Evolutionary conservation across 2,797 vertebrate genomes (phyloP).

Genomic region (Mus minutoides): DNA sequence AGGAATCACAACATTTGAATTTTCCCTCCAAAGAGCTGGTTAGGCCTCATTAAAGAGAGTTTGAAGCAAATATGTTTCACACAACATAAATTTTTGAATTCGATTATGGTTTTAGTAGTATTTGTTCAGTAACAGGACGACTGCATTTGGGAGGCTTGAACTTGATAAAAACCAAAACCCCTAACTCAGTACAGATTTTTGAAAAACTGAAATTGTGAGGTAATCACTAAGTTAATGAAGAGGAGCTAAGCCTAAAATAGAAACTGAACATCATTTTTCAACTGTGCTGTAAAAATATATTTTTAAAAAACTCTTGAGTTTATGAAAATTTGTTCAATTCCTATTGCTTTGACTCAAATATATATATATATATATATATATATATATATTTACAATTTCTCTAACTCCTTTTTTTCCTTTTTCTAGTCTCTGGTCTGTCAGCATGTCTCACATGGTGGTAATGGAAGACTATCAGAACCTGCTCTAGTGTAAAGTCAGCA

Average conservation of each 20-base stretch:
- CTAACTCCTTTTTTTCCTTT: not conserved
- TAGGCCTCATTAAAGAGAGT: conserved; percentile 54
- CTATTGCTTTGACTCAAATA: not conserved
- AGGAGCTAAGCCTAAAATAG: not conserved
- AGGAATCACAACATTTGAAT: conserved; percentile 23
- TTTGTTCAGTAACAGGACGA: conserved; percentile 59
- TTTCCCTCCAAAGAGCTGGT: conserved; percentile 30
- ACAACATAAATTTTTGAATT: conserved; percentile 45
- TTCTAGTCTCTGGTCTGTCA: not conserved
- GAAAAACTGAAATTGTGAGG: conserved; percentile 32
- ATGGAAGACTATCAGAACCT: not conserved
- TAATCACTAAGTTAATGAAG: not conserved
- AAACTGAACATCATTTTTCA: not conserved
- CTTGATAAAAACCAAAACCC: conserved; percentile 52
- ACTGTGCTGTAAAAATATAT: not conserved
- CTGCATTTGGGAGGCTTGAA: not conserved
- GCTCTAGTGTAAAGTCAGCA: not conserved
- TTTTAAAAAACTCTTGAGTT: not conserved
- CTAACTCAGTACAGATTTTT: not conserved
- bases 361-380: not conserved
- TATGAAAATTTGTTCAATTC: not conserved
- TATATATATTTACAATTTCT: not conserved
- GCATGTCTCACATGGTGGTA: not conserved
- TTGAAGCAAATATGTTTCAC: conserved; percentile 58
- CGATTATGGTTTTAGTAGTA: conserved; percentile 43